phyloP scores from a whole-genome alignment of 2,797 vertebrate species.

The Synaphobranchus kaupii region DNA sequence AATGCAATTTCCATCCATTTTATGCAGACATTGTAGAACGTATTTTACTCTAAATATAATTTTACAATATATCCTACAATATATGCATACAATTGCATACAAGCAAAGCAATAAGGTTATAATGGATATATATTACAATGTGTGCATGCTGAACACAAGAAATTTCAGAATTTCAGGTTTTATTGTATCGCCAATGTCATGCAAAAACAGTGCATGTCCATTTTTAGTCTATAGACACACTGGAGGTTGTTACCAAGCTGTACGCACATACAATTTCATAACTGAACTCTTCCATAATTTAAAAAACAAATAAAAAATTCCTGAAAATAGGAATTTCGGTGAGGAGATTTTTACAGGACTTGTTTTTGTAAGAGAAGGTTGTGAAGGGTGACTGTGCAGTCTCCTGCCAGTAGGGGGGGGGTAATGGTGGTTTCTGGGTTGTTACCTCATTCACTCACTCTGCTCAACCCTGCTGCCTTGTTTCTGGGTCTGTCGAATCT shows the following conservation, averaged over 20 bases:
- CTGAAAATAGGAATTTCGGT: too few relatives aligned
- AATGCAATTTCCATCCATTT: neutral
- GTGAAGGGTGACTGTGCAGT: neutral
- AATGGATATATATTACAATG: neutral
- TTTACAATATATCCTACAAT: neutral
- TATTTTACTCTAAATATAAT: neutral
- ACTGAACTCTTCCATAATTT: too few relatives aligned
- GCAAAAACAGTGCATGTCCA: neutral
- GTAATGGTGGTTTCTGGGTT: neutral
- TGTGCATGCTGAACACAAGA: neutral
- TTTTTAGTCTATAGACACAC: too few relatives aligned
- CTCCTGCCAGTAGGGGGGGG: neutral
- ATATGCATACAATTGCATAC: neutral
- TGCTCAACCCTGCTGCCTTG: slow-evolving; percentile 47
- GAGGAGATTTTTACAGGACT: too few relatives aligned
- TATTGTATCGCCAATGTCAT: neutral
- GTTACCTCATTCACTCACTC: neutral
- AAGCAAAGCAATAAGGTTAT: neutral
- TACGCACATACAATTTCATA: too few relatives aligned
- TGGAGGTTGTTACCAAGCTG: too few relatives aligned
- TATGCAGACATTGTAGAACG: neutral
- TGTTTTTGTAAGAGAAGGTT: neutral
- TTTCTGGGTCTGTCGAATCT: slow-evolving; percentile 69
- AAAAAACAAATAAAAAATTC: too few relatives aligned
- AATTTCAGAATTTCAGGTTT: neutral